Conservation (phyloP, 2,888 invertebrate species). For the Drosophila robusta region DNA sequence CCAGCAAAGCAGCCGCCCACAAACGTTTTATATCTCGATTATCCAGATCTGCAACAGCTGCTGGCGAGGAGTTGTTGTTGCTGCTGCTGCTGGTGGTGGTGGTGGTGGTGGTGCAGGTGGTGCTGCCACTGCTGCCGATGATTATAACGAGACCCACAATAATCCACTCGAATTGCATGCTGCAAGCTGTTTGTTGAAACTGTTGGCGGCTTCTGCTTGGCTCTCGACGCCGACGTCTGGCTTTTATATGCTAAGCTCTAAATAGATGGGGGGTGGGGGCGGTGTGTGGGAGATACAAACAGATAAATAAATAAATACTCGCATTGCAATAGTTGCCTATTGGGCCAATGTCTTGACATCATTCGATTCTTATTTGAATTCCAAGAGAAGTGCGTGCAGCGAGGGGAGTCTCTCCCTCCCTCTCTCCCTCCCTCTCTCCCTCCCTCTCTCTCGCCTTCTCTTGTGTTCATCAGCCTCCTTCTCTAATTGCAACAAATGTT, state of each 20-base stretch:
- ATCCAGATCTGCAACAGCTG: slow-evolving; percentile 5
- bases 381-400: slow-evolving; percentile 2
- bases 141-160: slow-evolving; percentile 21
- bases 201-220: slow-evolving; percentile 42
- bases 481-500: slow-evolving; percentile 2
- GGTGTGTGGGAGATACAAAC: slow-evolving; percentile 10
- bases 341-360: slow-evolving; percentile 62
- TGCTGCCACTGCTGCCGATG: slow-evolving; percentile 11
- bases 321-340: slow-evolving; percentile 25
- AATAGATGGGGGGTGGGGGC: neutral
- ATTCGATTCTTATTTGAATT: slow-evolving; percentile 42
- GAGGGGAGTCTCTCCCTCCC: neutral
- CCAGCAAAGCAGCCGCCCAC: slow-evolving; percentile 40
- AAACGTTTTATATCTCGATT: slow-evolving; percentile 24
- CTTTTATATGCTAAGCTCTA: slow-evolving; percentile 50
- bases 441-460: too few species aligned
- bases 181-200: slow-evolving; percentile 17
- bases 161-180: slow-evolving; percentile 50
- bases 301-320: slow-evolving; percentile 41
- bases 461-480: too few species aligned
- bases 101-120: slow-evolving; percentile 2
- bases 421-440: neutral
- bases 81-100: neutral
- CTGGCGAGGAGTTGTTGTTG: neutral
- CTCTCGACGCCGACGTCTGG: slow-evolving; percentile 24